A percentile compares a stretch with the other conserved stretches of the same genome.
phyloP scores from a whole-genome alignment of 1,140 invertebrate species.

The Sitophilus oryzae region DNA sequence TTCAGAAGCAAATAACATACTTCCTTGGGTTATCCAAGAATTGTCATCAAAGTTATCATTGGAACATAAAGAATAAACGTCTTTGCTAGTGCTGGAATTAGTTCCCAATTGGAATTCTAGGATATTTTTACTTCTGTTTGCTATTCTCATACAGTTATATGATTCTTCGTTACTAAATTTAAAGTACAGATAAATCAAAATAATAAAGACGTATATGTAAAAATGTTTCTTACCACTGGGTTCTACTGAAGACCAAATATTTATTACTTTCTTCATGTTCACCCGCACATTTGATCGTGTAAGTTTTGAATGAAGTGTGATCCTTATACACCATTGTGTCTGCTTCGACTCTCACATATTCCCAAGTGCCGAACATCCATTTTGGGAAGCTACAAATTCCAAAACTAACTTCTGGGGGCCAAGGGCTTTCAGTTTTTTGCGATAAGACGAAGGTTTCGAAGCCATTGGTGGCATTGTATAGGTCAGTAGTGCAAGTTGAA shows the following conservation, averaged over 20 bases:
- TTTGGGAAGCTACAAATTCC: slow-evolving; percentile 53
- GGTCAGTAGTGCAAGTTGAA: slow-evolving; percentile 57
- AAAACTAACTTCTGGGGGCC: slow-evolving; percentile 40
- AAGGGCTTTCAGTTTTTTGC: slow-evolving; percentile 37
- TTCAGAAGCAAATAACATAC: slow-evolving; percentile 40
- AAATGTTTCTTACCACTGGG: slow-evolving; percentile 48
- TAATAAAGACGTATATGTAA: slow-evolving; percentile 1
- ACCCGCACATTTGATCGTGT: slow-evolving; percentile 53
- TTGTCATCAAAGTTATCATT: slow-evolving; percentile 49
- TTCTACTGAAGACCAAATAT: slow-evolving; percentile 49
- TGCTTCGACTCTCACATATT: slow-evolving; percentile 55
- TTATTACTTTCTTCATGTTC: slow-evolving; percentile 44
- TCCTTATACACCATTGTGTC: slow-evolving; percentile 60
- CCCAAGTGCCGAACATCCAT: slow-evolving; percentile 63
- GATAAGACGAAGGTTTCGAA: slow-evolving; percentile 56
- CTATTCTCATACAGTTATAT: slow-evolving; percentile 60
- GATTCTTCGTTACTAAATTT: slow-evolving; percentile 57
- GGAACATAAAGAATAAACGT: slow-evolving; percentile 43
- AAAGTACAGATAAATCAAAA: neutral
- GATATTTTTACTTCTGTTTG: slow-evolving; percentile 58
- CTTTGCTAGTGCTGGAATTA: slow-evolving; percentile 37
- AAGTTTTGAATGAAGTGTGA: slow-evolving; percentile 58
- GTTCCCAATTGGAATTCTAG: slow-evolving; percentile 58
- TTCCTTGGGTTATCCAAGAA: slow-evolving; percentile 62
- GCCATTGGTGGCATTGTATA: slow-evolving; percentile 53